Base-by-base conservation (phyloP, 2,888 invertebrate genomes). In the Eupithecia dodoneata region DNA sequence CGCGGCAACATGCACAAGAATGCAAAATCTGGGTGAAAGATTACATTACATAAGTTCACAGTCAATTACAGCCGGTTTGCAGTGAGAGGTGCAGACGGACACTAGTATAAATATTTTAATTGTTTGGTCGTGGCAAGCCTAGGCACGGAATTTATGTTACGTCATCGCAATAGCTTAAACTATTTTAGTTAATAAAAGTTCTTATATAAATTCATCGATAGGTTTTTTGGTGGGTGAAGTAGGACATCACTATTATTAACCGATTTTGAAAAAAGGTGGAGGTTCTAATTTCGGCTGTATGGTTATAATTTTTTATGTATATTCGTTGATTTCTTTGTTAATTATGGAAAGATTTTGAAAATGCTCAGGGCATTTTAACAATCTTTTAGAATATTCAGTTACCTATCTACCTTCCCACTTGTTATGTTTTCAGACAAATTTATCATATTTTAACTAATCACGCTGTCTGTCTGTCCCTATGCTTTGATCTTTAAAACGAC, bases 121-220 rank as follows among this genome's bases (percentile, higher is more conserved):
- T 81, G 80, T 82, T 82, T 73, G 71, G 77, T 75, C 71, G 73
- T 71, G 75, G 77, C 75, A 72, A 70, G 77, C 77, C 75, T 78
- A 79, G 80, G 74, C 72, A 73, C 75, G 76, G 49, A 72, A 74
- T 76, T 82, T 81, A 81, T 59, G 74, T 82, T 81, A 82, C 71
- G 47, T 15, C 49, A 77, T 78, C 78, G 15, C 6, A 18, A 59
- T 18, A 18, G 18, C 59, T 59, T 10, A 59, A 10, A 59, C 18
- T 3, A 12, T 30, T 30, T 59, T n/a, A 18, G 3, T 18, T 18
- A 9, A 59, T 18, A 59, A n/a, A 18, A 59, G 18, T 59, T 59
- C 18, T 18, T 18, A 18, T n/a, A 55, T n/a, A n/a, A n/a, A 55
- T n/a, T 55, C n/a, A 55, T 55, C 55, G 55, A 59, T 59, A 59